Conservation (phyloP, 2,797 vertebrate species). For the Taenioides sp. region DNA sequence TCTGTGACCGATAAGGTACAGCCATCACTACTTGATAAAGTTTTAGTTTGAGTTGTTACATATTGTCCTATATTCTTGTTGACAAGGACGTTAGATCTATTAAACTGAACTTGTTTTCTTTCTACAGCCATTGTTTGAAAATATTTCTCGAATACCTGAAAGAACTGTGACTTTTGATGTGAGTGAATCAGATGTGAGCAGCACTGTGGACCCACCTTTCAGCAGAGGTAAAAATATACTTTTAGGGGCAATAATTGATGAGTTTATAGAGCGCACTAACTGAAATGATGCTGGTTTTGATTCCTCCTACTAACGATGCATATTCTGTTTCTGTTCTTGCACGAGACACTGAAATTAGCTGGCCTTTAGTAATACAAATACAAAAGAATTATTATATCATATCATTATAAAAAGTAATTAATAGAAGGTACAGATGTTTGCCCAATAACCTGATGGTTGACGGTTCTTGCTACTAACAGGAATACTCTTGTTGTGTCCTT, state of each 20-base stretch:
- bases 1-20: conserved; percentile 80
- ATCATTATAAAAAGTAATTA: too few species aligned
- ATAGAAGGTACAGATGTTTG: too few species aligned
- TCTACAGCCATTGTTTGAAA: conserved; percentile 69
- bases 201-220: conserved; percentile 56
- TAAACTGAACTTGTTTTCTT: background rate
- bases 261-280: background rate
- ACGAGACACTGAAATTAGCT: too few species aligned
- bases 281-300: background rate
- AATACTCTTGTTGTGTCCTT: too few species aligned
- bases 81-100: background rate
- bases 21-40: background rate
- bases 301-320: background rate
- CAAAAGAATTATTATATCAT: too few species aligned
- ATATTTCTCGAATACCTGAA: conserved; percentile 58
- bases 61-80: background rate
- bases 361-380: too few species aligned
- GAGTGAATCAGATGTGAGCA: conserved; percentile 80
- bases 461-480: too few species aligned
- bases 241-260: background rate
- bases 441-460: too few species aligned
- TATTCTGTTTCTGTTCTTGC: too few species aligned
- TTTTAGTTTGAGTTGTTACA: background rate
- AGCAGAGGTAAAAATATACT: conserved; percentile 51
- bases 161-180: conserved; percentile 87